Percentiles rank a stretch among this genome's conserved stretches.
phyloP scores from a whole-genome alignment of 2,113 vertebrate genomes.

The Raja brachyura region DNA sequence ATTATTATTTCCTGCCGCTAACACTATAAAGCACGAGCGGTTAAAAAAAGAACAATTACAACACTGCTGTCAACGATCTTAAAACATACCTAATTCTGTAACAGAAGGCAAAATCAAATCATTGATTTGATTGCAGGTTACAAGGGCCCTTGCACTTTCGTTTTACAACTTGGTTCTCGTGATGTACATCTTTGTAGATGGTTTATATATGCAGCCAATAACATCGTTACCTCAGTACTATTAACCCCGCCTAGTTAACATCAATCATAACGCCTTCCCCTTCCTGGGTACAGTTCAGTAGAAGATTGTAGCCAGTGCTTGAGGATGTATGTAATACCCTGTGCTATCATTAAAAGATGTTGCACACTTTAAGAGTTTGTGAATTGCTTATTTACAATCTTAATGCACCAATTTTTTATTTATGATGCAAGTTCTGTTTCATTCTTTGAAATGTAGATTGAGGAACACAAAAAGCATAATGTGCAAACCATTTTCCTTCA shows the following conservation, averaged over 20 bases:
- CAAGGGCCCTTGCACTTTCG: not conserved
- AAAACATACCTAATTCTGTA: not conserved
- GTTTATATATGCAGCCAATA: no score
- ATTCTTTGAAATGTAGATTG: not conserved
- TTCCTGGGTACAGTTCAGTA: no score
- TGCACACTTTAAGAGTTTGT: no score
- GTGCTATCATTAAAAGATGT: no score
- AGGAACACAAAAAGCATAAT: not conserved
- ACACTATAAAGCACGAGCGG: not conserved
- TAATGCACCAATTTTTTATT: not conserved
- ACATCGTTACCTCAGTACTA: no score
- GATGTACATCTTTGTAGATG: not conserved
- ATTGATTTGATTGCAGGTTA: not conserved
- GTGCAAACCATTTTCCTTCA: not conserved
- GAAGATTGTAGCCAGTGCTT: no score
- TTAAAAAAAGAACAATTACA: not conserved
- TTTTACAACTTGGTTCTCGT: not conserved
- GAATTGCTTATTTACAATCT: no score
- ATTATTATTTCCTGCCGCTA: not conserved
- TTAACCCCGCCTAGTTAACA: no score
- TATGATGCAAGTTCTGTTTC: not conserved
- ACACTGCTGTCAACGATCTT: not conserved
- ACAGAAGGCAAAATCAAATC: not conserved
- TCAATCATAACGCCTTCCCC: no score
- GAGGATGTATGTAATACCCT: no score